Evolutionary conservation across 2,113 vertebrate species (phyloP).

Genomic region (Scytalopus superciliaris): DNA sequence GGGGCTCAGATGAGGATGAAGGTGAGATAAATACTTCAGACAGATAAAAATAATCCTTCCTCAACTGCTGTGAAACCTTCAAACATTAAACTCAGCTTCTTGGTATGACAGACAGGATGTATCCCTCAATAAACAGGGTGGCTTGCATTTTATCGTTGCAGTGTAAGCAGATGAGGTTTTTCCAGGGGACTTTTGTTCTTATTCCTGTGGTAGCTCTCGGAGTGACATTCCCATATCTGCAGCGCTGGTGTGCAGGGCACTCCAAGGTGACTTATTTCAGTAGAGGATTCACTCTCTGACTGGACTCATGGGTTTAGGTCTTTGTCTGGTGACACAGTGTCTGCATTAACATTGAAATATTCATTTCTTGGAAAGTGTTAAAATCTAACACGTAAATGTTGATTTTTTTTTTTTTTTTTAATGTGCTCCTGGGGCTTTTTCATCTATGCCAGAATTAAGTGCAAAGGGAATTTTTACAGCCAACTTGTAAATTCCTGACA

Average conservation of each 20-base stretch:
- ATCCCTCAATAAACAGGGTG: neutral
- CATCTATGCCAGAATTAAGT: slow-evolving; percentile 28
- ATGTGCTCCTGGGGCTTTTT: slow-evolving; percentile 32
- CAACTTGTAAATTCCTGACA: slow-evolving; percentile 65
- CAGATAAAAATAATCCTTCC: neutral
- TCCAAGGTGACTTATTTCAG: neutral
- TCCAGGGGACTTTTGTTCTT: neutral
- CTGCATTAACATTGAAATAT: neutral
- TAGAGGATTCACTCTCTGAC: neutral
- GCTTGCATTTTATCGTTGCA: neutral
- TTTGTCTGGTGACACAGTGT: neutral
- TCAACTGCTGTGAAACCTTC: neutral
- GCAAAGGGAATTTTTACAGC: slow-evolving; percentile 63
- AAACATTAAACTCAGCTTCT: neutral
- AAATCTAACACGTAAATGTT: neutral
- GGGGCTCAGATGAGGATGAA: neutral
- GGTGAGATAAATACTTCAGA: slow-evolving; percentile 22
- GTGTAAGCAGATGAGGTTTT: neutral
- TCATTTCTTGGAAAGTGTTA: slow-evolving; percentile 44
- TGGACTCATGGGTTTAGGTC: neutral
- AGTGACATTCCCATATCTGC: neutral
- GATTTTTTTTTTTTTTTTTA: neutral
- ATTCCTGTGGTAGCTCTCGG: neutral
- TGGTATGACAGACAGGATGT: neutral
- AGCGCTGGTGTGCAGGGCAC: neutral